Evolutionary conservation across 2,888 invertebrate species (phyloP).

Genomic region (Drosophila nr. medialis): DNA sequence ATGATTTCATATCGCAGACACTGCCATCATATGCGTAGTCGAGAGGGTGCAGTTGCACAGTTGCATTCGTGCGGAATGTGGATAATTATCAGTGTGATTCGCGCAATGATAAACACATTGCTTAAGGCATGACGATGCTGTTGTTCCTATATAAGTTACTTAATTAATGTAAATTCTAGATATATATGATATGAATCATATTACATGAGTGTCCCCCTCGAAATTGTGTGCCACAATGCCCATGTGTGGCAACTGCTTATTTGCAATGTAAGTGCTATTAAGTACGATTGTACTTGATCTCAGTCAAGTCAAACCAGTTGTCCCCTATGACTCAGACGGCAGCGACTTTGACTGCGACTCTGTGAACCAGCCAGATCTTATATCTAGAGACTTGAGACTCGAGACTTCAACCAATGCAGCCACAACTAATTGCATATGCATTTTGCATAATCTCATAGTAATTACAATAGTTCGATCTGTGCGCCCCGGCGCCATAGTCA

Average conservation of each 20-base stretch:
- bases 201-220: background rate
- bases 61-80: conserved; percentile 1
- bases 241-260: conserved; percentile 45
- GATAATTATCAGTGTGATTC: conserved; percentile 1
- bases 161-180: background rate
- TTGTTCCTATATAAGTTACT: background rate
- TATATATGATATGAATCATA: background rate
- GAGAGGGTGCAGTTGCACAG: conserved; percentile 11
- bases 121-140: background rate
- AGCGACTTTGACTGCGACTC: conserved; percentile 16
- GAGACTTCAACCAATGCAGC: conserved; percentile 11
- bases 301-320: conserved; percentile 76
- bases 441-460: conserved; percentile 77
- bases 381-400: conserved; percentile 16
- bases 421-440: conserved; percentile 60
- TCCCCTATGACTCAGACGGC: conserved; percentile 65
- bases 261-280: conserved; percentile 47
- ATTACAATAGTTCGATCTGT: conserved; percentile 75
- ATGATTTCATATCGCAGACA: conserved; percentile 69
- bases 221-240: conserved; percentile 1
- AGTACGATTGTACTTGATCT: conserved; percentile 55
- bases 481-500: conserved; percentile 50
- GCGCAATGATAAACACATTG: conserved; percentile 1
- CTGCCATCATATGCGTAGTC: conserved; percentile 21
- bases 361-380: conserved; percentile 7